Percentiles rank a stretch among this genome's conserved stretches.
Evolutionary conservation across 1,140 invertebrate species (phyloP).

Genomic region (Nasonia giraulti): DNA sequence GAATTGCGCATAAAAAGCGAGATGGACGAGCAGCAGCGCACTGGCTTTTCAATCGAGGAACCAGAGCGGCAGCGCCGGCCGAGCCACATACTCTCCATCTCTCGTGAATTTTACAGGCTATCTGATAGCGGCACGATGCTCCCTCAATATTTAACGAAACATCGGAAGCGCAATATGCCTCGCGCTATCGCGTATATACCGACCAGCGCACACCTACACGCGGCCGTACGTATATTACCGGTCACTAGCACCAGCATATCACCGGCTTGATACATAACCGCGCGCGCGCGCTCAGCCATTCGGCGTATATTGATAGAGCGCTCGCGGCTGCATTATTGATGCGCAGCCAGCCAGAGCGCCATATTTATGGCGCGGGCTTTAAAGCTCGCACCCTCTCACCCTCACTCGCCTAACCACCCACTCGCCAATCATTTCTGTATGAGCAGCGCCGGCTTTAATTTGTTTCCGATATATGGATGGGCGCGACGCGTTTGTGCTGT

Average conservation of each 20-base stretch:
- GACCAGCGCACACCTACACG: conserved; percentile 40
- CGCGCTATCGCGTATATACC: conserved; percentile 49
- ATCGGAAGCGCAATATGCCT: conserved; percentile 72
- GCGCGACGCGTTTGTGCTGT: neutral
- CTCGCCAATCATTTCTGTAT: conserved; percentile 61
- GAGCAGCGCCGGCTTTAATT: conserved; percentile 43
- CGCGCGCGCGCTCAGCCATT: conserved; percentile 53
- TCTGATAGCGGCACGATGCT: conserved; percentile 69
- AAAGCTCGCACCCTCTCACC: conserved; percentile 48
- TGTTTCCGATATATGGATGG: conserved; percentile 24
- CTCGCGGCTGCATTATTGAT: conserved; percentile 68
- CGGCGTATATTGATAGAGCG: conserved; percentile 67
- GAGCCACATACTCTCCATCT: conserved; percentile 47
- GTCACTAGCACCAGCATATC: conserved; percentile 61
- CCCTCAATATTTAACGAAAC: conserved; percentile 75
- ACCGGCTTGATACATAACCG: conserved; percentile 68
- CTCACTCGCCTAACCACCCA: neutral
- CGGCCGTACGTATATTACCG: conserved; percentile 59
- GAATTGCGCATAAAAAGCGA: conserved; percentile 15
- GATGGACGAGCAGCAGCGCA: neutral
- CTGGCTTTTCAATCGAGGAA: conserved; percentile 68
- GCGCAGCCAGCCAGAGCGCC: conserved; percentile 49
- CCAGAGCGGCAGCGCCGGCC: conserved; percentile 53
- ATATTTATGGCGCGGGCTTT: conserved; percentile 67
- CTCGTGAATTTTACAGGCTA: conserved; percentile 72